These are phyloP conservation scores for Clarias fuscus DNA, from an alignment of 2,797 vertebrate genomes.

Conservation along the genomic window DNA sequence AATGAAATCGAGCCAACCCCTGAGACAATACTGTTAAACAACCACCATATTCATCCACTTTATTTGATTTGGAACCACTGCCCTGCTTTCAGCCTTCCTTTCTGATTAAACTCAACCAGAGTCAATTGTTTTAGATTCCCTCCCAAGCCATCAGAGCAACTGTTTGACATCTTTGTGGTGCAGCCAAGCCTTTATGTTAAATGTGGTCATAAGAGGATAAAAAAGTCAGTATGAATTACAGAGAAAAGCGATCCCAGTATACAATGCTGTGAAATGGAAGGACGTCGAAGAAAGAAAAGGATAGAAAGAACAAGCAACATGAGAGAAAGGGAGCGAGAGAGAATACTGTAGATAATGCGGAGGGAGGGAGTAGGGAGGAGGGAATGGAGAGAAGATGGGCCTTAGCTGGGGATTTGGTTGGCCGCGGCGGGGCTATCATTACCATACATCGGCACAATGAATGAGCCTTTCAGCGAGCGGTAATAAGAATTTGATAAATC, in stretches of 20 bases:
- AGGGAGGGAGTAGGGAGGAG: conserved; percentile 68
- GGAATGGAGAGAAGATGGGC: conserved; percentile 68
- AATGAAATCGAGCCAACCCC: conserved; percentile 45
- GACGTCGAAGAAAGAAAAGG: conserved; percentile 33
- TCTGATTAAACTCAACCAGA: conserved; percentile 40
- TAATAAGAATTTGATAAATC: conserved; percentile 99
- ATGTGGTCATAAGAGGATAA: conserved; percentile 43
- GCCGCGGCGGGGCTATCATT: conserved; percentile 95
- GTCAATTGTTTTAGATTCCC: conserved; percentile 42
- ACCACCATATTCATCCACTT: conserved; percentile 49
- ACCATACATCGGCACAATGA: conserved; percentile 99
- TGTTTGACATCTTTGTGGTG: conserved; percentile 46
- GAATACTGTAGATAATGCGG: conserved; percentile 52
- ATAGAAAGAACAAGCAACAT: conserved; percentile 40
- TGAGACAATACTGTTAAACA: conserved; percentile 45
- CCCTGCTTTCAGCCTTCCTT: conserved; percentile 41
- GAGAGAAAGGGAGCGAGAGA: conserved; percentile 18
- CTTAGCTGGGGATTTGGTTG: conserved; percentile 90
- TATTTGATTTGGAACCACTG: conserved; percentile 53
- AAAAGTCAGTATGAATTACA: conserved; percentile 40
- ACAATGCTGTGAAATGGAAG: conserved; percentile 24
- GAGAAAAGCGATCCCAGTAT: conserved; percentile 42
- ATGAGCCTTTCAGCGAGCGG: conserved; percentile 98
- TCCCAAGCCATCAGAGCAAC: conserved; percentile 45
- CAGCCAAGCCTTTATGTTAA: conserved; percentile 46